Evolutionary conservation across 2,797 vertebrate genomes (phyloP), one percentile per base, ranked within the genome.

Genomic region (Tenualosa thibaudeaui): DNA sequence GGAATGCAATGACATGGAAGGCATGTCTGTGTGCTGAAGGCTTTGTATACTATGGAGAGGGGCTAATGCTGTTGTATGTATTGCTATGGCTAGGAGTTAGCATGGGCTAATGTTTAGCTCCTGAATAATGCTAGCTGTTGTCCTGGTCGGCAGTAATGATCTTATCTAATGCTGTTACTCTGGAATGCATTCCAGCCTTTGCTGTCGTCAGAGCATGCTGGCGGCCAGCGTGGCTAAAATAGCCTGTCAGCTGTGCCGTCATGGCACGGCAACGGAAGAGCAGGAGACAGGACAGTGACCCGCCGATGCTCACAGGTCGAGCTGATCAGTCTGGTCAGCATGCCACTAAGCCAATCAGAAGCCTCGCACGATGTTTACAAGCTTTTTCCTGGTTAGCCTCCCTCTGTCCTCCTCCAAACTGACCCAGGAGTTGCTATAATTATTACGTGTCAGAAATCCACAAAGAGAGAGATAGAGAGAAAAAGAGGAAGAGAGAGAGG

Each of bases 121-220:
- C 12, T 78, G 40, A 46, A 46, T 78, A 78, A 78, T 43, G 40
- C 37, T 46, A 46, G 8, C 22, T 75, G 71, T 78, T 78, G 71
- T 31, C 60, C 78, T 68, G 40, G 40, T n/a, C 43, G 51, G 83
- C 62, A 26, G 5, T 86, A 83, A 75, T 84, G 85, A 81, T 87
- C 86, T 85, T 87, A 85, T 85, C 82, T 84, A 84, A 84, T 58
- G 81, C 86, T 71, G 86, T 86, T 82, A 87, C 86, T 87, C 54
- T 58, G 78, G 86, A 86, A 87, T 86, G 86, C 87, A 82, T 65
- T 84, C 85, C 49, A 82, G 84, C 56, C 51, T 81, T 26, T 40
- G 75, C 40, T 87, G 83, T 87, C 84, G 54, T 86, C 85, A 88
- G 58, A 83, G 83, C 71, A 65, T 60, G 78, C 54, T 54, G 82